Percentiles rank a stretch among this genome's conserved stretches.
Conservation (phyloP, 2,113 vertebrate genomes). For the Mormyrus iriodes region DNA sequence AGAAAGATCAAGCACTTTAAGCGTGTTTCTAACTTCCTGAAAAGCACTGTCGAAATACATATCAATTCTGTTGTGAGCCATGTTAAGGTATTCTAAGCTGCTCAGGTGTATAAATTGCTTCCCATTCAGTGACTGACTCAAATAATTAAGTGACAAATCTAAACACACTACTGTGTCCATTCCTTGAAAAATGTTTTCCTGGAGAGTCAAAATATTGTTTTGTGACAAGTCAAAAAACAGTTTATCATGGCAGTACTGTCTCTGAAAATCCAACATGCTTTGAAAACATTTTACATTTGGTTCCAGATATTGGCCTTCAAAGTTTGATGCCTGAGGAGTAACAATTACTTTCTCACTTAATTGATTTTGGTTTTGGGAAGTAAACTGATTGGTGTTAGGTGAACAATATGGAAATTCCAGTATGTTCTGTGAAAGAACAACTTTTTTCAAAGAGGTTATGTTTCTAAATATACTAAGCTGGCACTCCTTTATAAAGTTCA, state of each 20-base stretch:
- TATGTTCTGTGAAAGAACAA: slow-evolving; percentile 64
- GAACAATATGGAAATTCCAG: slow-evolving; percentile 45
- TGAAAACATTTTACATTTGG: slow-evolving; percentile 16
- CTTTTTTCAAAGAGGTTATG: slow-evolving; percentile 39
- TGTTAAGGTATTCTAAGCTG: slow-evolving; percentile 54
- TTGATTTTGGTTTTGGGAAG: neutral
- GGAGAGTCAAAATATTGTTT: slow-evolving; percentile 60
- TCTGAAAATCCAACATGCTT: slow-evolving; percentile 35
- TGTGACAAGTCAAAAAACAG: slow-evolving; percentile 61
- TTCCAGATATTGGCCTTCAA: neutral
- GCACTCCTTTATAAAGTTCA: slow-evolving; percentile 60
- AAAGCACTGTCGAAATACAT: slow-evolving; percentile 56
- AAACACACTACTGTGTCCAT: slow-evolving; percentile 64
- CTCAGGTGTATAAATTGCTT: slow-evolving; percentile 46
- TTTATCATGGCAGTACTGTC: slow-evolving; percentile 30
- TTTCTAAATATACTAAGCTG: slow-evolving; percentile 44
- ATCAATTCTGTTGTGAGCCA: slow-evolving; percentile 69
- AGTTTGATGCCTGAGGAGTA: neutral
- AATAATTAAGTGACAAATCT: slow-evolving; percentile 68
- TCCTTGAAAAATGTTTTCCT: slow-evolving; percentile 47
- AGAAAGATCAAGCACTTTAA: slow-evolving; percentile 64
- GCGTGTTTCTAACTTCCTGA: slow-evolving; percentile 51
- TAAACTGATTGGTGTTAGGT: neutral
- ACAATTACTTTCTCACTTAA: neutral
- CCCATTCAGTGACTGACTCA: slow-evolving; percentile 55